Evolutionary conservation across 2,888 invertebrate genomes (phyloP).

Genomic region (Trissoscelio sp.): DNA sequence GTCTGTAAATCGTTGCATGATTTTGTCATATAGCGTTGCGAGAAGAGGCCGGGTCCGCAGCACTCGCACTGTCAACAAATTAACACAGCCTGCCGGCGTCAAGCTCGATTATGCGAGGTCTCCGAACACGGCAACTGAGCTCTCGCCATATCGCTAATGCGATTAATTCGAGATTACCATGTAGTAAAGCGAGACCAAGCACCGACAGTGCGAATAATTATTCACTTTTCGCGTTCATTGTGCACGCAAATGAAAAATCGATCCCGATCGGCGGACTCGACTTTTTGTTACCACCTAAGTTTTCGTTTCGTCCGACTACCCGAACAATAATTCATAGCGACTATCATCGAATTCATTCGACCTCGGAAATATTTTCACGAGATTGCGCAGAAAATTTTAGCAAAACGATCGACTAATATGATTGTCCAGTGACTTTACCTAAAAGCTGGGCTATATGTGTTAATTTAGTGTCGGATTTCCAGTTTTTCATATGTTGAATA

Average conservation of each 20-base stretch:
- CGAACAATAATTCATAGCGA: slow-evolving; percentile 19
- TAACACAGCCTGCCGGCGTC: slow-evolving; percentile 62
- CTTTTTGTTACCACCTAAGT: slow-evolving; percentile 18
- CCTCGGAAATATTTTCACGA: slow-evolving; percentile 32
- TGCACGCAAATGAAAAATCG: slow-evolving; percentile 36
- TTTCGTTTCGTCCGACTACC: slow-evolving; percentile 3
- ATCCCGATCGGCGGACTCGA: background rate
- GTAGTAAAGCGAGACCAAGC: slow-evolving; percentile 58
- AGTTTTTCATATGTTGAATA: no score
- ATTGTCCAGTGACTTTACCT: slow-evolving; percentile 13
- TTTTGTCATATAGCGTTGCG: slow-evolving; percentile 20
- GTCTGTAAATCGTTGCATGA: slow-evolving; percentile 29
- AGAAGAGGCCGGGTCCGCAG: slow-evolving; percentile 20
- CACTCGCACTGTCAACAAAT: slow-evolving; percentile 64
- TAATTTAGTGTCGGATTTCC: background rate
- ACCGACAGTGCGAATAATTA: slow-evolving; percentile 39
- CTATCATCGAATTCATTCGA: slow-evolving; percentile 16
- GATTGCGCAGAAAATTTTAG: slow-evolving; percentile 17
- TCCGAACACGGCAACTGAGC: slow-evolving; percentile 59
- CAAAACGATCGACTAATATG: slow-evolving; percentile 12
- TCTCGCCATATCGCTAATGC: slow-evolving; percentile 70
- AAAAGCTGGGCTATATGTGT: slow-evolving; percentile 6
- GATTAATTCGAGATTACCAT: slow-evolving; percentile 74
- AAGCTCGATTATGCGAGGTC: slow-evolving; percentile 66
- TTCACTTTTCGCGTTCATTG: slow-evolving; percentile 39